A percentile compares a stretch with the other conserved stretches of the same genome.
These are phyloP conservation scores for Hemithea aestivaria DNA, from an alignment of 2,888 invertebrate species.

Conservation along the genomic window DNA sequence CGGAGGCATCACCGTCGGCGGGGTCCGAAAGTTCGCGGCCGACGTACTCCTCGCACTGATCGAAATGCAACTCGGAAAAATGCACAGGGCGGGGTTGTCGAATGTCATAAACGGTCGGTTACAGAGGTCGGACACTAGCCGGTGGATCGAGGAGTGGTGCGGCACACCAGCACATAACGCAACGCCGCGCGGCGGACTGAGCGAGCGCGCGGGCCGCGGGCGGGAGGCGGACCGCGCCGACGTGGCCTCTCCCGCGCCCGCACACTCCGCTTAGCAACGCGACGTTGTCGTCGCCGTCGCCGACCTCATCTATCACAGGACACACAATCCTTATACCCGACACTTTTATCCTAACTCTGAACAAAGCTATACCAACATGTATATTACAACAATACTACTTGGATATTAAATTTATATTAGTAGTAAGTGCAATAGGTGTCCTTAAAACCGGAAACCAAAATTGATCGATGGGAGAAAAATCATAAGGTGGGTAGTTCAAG, in stretches of 20 bases:
- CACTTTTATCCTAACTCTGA: not conserved
- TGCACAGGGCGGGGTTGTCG: conserved; percentile 77
- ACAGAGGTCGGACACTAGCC: conserved; percentile 70
- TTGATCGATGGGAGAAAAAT: no score
- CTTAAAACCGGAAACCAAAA: no score
- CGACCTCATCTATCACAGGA: conserved; percentile 31
- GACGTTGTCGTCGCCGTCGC: conserved; percentile 24
- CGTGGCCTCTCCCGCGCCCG: conserved; percentile 40
- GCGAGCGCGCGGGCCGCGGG: conserved; percentile 41
- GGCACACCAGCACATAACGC: conserved; percentile 51
- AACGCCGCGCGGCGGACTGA: conserved; percentile 56
- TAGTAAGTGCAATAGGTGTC: no score
- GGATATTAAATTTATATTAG: no score
- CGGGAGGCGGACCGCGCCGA: conserved; percentile 47
- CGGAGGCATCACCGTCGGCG: conserved; percentile 54
- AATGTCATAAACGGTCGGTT: conserved; percentile 73
- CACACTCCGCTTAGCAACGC: conserved; percentile 25
- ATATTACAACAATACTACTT: no score
- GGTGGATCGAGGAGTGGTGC: conserved; percentile 43
- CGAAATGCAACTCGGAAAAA: conserved; percentile 68
- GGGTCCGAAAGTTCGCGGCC: conserved; percentile 46
- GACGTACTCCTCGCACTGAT: conserved; percentile 65
- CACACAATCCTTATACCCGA: conserved; percentile 11
- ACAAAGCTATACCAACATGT: no score
- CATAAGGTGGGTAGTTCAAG: no score